These are phyloP conservation scores for Perognathus longimembris DNA, from an alignment of 2,113 vertebrate species.

Conservation along the genomic window DNA sequence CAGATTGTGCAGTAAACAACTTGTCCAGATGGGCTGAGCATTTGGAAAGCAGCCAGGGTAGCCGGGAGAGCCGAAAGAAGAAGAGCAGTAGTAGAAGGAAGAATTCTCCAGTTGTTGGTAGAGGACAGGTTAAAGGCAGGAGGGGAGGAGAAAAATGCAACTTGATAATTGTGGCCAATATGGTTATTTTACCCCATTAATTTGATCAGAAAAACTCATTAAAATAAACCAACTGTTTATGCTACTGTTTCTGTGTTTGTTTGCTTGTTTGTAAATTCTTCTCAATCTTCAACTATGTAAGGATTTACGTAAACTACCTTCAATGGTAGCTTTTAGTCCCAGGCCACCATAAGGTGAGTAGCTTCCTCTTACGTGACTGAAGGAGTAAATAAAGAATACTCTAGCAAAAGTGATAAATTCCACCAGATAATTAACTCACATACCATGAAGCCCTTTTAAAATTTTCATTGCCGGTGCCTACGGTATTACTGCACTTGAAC, in stretches of 20 bases:
- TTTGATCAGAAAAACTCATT: background rate
- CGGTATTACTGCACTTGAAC: background rate
- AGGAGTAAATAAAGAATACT: no score
- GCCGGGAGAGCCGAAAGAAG: background rate
- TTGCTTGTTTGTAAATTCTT: background rate
- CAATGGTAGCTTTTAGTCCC: background rate
- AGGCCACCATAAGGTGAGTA: background rate
- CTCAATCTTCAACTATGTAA: background rate
- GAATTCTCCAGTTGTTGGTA: background rate
- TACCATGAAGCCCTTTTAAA: background rate
- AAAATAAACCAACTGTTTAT: background rate
- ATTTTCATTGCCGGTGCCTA: background rate
- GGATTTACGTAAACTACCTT: background rate
- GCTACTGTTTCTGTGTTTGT: background rate
- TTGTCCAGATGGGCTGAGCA: background rate
- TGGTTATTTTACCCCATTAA: rapidly evolving
- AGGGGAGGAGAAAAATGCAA: background rate
- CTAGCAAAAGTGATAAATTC: background rate
- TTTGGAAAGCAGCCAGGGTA: background rate
- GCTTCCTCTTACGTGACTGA: no score
- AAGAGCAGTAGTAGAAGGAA: background rate
- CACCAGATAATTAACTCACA: background rate
- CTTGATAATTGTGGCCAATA: background rate
- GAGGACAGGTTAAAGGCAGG: rapidly evolving
- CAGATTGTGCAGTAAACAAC: background rate